Base-by-base conservation (phyloP, 2,113 vertebrate genomes). In the Morone chrysops region DNA sequence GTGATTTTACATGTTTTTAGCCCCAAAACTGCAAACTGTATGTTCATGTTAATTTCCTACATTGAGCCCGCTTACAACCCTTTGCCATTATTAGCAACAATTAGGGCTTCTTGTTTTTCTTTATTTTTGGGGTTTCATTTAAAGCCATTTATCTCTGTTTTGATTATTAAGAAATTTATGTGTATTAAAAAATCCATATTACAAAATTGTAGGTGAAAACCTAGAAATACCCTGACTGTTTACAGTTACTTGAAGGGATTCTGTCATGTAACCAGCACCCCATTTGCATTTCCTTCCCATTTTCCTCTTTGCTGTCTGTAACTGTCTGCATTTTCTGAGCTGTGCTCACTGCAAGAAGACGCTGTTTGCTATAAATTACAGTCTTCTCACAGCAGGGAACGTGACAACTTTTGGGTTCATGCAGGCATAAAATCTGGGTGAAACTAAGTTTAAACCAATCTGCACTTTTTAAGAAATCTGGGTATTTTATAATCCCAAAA, bases 231-330 rank as follows among this genome's bases (percentile, higher is more conserved):
- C 13, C 20, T 45, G 14, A 31, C 14, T 14, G 31, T 53, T 57
- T 43, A 43, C 25, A 13, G 2, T 45, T 20, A 54, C n/a, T 54
- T 12, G 9, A 41, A 53, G 38, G 4, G 14, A 47, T 66, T 60
- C 47, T 63, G 7, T 57, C 20, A 25, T 10, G n/a, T 45, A 36
- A 47, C 56, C 72, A 41, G 20, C 18, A 70, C 4, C 6, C 36
- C 22, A 62, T 76, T 82, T 63, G 31, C 40, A 82, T 70, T 56
- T 63, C 20, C n/a, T 54, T 54, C 45, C 11, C 0, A 10, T 56
- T 47, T 60, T 14, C 56, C 25, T 43, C 16, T 56, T 18, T 31
- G 18, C 5, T 53, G 18, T 31, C n/a, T 54, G 11, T 36, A 41
- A 53, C 14, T 53, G 38, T 41, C 6, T 1, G 3, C 4, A 22